Evolutionary conservation across 2,113 vertebrate genomes (phyloP).

Genomic region (Nibea coibor): DNA sequence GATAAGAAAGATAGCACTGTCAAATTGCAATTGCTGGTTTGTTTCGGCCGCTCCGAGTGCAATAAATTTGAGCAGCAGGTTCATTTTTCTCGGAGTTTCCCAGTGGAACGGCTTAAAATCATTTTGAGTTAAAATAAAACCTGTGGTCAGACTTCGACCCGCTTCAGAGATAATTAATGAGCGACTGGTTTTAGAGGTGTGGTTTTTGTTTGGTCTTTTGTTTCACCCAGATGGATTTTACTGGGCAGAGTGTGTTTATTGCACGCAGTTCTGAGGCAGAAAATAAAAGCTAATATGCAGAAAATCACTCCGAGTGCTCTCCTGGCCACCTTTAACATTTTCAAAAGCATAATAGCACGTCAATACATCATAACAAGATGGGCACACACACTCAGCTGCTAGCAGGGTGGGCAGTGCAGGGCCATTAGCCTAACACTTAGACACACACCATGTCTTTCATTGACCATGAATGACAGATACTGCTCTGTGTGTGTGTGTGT

Average conservation of each 20-base stretch:
- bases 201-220: conserved; percentile 5
- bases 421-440: conserved; percentile 75
- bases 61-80: no score
- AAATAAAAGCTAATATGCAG: conserved; percentile 63
- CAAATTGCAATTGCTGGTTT: no score
- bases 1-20: no score
- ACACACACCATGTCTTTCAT: conserved; percentile 75
- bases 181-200: neutral
- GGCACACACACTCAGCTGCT: conserved; percentile 22
- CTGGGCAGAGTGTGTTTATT: conserved; percentile 18
- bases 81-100: neutral
- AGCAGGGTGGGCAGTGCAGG: conserved; percentile 55
- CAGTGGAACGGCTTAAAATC: neutral
- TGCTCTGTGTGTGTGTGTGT: conserved; percentile 30
- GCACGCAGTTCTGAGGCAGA: conserved; percentile 9
- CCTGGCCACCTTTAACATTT: conserved; percentile 62
- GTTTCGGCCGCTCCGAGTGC: no score
- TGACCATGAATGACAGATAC: conserved; percentile 63
- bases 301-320: conserved; percentile 55
- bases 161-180: conserved; percentile 14
- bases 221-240: conserved; percentile 26
- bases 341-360: conserved; percentile 42
- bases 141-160: neutral
- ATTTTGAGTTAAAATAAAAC: neutral
- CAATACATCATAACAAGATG: conserved; percentile 27